Evolutionary conservation across 2,888 invertebrate species (phyloP).

Genomic region (Dasysyrphus tricinctus): DNA sequence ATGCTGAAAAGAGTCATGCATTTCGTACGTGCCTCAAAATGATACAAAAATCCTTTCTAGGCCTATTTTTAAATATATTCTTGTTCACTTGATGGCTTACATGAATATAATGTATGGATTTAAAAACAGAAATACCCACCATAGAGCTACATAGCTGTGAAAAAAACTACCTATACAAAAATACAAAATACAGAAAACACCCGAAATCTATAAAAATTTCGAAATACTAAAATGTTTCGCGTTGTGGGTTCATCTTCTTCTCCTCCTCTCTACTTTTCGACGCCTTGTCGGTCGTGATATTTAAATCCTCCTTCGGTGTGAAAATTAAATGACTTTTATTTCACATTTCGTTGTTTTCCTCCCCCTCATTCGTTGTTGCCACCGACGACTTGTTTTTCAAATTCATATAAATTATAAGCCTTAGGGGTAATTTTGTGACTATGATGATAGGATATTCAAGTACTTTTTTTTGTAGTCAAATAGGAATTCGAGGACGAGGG

Average conservation of each 20-base stretch:
- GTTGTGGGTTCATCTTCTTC: not conserved
- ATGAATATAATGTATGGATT: not conserved
- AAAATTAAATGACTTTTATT: slow-evolving; percentile 45
- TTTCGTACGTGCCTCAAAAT: slow-evolving; percentile 30
- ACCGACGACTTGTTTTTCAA: not conserved
- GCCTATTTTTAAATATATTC: slow-evolving; percentile 21
- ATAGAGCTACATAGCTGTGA: slow-evolving; percentile 1
- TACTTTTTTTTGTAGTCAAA: not conserved
- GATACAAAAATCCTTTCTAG: slow-evolving; percentile 28
- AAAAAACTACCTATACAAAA: not conserved
- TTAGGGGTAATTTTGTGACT: slow-evolving; percentile 35
- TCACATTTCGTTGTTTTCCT: slow-evolving; percentile 19
- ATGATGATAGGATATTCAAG: slow-evolving; percentile 21
- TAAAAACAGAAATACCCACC: slow-evolving; percentile 25
- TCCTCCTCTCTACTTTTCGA: not conserved
- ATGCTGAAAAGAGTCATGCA: slow-evolving; percentile 29
- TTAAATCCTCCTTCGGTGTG: slow-evolving; percentile 34
- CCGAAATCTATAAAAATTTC: slow-evolving; percentile 24
- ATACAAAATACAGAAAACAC: slow-evolving; percentile 19
- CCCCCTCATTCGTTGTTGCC: not conserved
- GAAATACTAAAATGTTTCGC: slow-evolving; percentile 20
- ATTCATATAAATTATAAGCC: slow-evolving; percentile 38
- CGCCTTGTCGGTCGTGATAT: not conserved
- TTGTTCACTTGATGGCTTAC: not conserved
- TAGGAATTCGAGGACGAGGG: not conserved